Conservation (phyloP, 1,140 invertebrate genomes). For the Rhopalosiphum maidis region DNA sequence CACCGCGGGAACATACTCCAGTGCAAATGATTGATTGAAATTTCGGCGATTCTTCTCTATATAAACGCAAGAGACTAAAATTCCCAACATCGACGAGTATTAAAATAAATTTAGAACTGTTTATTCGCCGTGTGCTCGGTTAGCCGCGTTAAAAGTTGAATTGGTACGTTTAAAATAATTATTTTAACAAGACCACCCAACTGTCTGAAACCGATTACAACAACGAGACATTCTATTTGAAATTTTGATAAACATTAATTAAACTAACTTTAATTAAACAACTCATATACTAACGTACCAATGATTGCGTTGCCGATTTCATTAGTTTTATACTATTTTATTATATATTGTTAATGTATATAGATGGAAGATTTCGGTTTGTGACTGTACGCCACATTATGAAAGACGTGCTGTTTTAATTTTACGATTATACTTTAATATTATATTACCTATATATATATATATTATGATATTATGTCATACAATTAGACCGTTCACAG, state of each 20-base stretch:
- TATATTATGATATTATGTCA: not conserved
- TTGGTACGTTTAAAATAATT: not conserved
- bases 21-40: constrained; percentile 15
- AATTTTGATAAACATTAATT: not conserved
- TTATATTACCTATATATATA: not conserved
- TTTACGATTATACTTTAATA: not conserved
- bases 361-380: not conserved
- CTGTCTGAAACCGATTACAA: not conserved
- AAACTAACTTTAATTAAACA: not conserved
- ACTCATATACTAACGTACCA: not conserved
- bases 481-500: not conserved
- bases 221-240: not conserved
- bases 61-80: not conserved
- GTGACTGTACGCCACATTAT: not conserved
- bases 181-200: not conserved
- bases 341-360: not conserved
- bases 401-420: not conserved
- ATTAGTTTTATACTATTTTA: not conserved
- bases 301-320: not conserved
- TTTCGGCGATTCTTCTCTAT: not conserved
- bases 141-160: not conserved
- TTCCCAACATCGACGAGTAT: not conserved
- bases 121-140: not conserved
- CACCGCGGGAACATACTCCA: not conserved
- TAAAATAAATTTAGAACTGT: not conserved